Conservation (phyloP, 2,888 invertebrate genomes). For the Callinectes sapidus region DNA sequence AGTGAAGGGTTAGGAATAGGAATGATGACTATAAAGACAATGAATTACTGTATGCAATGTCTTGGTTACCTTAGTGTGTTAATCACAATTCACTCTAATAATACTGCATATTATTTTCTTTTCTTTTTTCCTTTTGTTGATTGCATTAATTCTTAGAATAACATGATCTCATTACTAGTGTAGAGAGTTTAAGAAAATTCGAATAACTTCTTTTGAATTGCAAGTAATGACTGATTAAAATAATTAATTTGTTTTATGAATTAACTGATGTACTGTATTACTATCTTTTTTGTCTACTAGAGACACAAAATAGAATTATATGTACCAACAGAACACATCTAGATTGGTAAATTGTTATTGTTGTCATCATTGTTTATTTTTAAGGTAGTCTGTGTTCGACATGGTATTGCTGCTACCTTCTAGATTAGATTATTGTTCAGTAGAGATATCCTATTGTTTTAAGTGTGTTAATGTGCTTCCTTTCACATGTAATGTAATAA, state of each 20-base stretch:
- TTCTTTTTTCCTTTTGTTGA: background rate
- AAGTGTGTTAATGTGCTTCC: background rate
- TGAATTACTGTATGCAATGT: background rate
- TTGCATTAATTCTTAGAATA: background rate
- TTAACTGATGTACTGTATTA: background rate
- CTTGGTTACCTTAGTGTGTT: background rate
- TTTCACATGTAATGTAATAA: background rate
- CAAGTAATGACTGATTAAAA: background rate
- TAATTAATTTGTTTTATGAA: background rate
- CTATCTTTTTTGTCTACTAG: background rate
- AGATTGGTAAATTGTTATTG: background rate
- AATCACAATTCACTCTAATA: too few relatives aligned
- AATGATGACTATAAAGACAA: background rate
- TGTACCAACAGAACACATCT: background rate
- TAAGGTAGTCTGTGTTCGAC: background rate
- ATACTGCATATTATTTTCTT: too few relatives aligned
- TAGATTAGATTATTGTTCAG: background rate
- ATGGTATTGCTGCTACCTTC: too few relatives aligned
- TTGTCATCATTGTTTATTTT: background rate
- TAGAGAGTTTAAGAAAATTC: background rate
- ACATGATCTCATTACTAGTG: background rate
- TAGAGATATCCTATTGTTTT: background rate
- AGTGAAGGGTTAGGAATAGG: background rate
- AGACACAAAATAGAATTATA: background rate
- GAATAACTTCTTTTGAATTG: background rate